A percentile compares a stretch with the other conserved stretches of the same genome.
phyloP scores from a whole-genome alignment of 2,888 invertebrate species.

The Hedychridium roseum region DNA sequence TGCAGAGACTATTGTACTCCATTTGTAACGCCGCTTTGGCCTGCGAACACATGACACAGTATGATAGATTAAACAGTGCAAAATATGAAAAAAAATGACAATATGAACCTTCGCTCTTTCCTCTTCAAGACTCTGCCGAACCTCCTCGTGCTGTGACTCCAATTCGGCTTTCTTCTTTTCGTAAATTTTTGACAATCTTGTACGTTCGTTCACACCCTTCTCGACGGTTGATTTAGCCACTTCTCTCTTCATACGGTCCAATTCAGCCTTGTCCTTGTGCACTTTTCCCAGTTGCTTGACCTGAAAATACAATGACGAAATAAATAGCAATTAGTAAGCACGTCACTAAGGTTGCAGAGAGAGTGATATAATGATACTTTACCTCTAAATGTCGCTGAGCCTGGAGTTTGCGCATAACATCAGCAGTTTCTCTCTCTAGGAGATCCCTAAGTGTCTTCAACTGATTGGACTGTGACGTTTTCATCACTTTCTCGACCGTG shows the following conservation, averaged over 20 bases:
- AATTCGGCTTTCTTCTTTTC: conserved; percentile 80
- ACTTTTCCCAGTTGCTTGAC: conserved; percentile 87
- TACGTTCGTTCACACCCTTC: conserved; percentile 88
- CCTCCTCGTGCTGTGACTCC: conserved; percentile 80
- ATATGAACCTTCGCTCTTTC: conserved; percentile 71
- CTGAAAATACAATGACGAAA: conserved; percentile 27
- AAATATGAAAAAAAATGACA: neutral
- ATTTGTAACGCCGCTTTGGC: conserved; percentile 53
- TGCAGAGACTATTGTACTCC: conserved; percentile 58
- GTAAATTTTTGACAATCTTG: conserved; percentile 79
- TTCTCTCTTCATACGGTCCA: conserved; percentile 86
- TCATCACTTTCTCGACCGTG: conserved; percentile 82
- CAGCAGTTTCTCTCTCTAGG: conserved; percentile 76
- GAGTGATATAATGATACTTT: too few relatives aligned
- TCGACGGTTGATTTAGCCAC: conserved; percentile 84
- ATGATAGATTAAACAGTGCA: neutral
- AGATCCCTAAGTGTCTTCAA: conserved; percentile 78
- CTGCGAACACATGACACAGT: conserved; percentile 32
- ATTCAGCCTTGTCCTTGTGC: conserved; percentile 90
- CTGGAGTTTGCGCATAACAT: conserved; percentile 83
- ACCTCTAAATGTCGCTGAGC: conserved; percentile 82
- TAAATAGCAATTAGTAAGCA: too few relatives aligned
- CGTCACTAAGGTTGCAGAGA: too few relatives aligned
- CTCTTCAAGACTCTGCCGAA: conserved; percentile 74
- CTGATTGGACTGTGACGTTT: conserved; percentile 80